phyloP scores from a whole-genome alignment of 1,140 invertebrate species.

The Drosophila carrolli region DNA sequence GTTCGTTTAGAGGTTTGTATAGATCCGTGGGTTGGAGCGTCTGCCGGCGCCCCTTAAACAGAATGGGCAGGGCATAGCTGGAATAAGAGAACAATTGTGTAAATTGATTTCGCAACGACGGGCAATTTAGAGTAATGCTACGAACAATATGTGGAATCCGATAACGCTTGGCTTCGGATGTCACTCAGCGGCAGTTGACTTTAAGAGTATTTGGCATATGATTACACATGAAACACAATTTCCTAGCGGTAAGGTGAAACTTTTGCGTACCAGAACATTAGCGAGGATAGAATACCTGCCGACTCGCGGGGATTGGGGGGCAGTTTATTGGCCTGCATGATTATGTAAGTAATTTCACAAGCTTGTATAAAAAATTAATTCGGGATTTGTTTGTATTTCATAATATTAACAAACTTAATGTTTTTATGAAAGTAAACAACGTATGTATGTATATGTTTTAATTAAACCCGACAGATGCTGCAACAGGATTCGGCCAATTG shows the following conservation, averaged over 20 bases:
- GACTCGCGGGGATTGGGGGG: constrained; percentile 66
- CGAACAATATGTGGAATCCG: constrained; percentile 38
- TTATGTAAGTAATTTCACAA: constrained; percentile 19
- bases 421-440: background rate
- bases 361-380: constrained; percentile 14
- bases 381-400: constrained; percentile 25
- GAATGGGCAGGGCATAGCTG: constrained; percentile 85
- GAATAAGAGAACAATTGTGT: constrained; percentile 25
- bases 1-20: constrained; percentile 86
- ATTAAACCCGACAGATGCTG: constrained; percentile 9
- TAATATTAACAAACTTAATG: constrained; percentile 8
- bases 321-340: constrained; percentile 57
- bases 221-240: constrained; percentile 8
- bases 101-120: constrained; percentile 18
- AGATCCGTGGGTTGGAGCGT: constrained; percentile 86
- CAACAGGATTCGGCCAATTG: constrained; percentile 11
- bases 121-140: constrained; percentile 23
- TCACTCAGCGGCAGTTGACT: constrained; percentile 19
- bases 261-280: constrained; percentile 70
- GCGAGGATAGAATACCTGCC: constrained; percentile 57
- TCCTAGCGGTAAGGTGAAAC: constrained; percentile 6
- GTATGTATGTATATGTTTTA: background rate
- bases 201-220: constrained; percentile 3
- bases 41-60: constrained; percentile 85
- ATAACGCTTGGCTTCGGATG: constrained; percentile 42